These are phyloP conservation scores for Lucinisca nassula DNA, from an alignment of 2,888 invertebrate genomes.

Conservation along the genomic window DNA sequence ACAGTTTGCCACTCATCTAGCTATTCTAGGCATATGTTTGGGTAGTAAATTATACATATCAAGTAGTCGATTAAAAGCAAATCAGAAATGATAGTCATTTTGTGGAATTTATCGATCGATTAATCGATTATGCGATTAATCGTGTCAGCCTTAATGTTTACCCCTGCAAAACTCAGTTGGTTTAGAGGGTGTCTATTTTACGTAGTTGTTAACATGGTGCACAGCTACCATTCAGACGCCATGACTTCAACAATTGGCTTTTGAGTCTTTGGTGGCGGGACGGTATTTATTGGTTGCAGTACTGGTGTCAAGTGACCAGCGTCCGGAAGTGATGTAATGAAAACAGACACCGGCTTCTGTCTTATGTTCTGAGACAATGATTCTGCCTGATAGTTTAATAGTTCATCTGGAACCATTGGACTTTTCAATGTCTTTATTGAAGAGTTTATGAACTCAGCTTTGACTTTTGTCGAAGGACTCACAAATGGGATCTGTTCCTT, in stretches of 20 bases:
- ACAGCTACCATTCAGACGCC: slow-evolving; percentile 13
- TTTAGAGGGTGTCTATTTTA: too few relatives aligned
- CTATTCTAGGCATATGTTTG: too few relatives aligned
- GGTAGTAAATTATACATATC: too few relatives aligned
- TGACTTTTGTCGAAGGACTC: background rate
- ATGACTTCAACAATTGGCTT: background rate
- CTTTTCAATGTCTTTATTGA: background rate
- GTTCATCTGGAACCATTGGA: background rate
- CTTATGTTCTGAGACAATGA: background rate
- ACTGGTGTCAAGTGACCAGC: background rate
- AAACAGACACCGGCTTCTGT: background rate
- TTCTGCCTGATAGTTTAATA: background rate
- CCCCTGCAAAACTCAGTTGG: too few relatives aligned
- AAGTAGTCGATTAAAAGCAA: too few relatives aligned
- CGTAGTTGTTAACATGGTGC: too few relatives aligned
- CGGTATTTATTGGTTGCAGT: background rate
- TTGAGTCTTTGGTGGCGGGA: background rate
- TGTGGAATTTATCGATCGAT: too few relatives aligned
- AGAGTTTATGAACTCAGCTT: slow-evolving; percentile 54
- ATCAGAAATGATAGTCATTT: too few relatives aligned
- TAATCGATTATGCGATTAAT: too few relatives aligned
- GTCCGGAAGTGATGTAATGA: slow-evolving; percentile 15
- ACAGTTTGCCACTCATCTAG: too few relatives aligned
- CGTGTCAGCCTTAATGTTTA: too few relatives aligned
- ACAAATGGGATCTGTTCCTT: slow-evolving; percentile 11